Evolutionary conservation across 1,140 invertebrate genomes (phyloP).

Genomic region (Drosophila ambigua): DNA sequence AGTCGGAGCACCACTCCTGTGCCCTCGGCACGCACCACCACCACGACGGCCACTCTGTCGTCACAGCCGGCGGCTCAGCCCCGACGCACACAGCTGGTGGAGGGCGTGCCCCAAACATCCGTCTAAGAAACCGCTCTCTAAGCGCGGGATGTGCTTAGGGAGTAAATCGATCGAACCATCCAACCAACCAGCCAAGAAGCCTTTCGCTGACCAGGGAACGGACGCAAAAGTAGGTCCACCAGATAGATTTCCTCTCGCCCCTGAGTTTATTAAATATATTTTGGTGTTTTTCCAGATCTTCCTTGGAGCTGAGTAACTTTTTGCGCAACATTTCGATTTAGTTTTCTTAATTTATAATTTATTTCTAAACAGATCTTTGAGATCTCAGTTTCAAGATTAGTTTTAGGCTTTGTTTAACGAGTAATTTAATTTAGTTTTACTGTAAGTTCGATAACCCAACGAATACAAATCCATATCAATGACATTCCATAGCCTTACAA

Average conservation of each 20-base stretch:
- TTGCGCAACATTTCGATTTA: slow-evolving; percentile 8
- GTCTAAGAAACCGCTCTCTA: slow-evolving; percentile 83
- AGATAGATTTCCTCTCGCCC: not conserved
- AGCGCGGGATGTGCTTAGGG: slow-evolving; percentile 71
- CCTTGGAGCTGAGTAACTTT: slow-evolving; percentile 5
- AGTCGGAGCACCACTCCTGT: slow-evolving; percentile 78
- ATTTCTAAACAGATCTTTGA: slow-evolving; percentile 56
- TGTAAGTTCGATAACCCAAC: slow-evolving; percentile 76
- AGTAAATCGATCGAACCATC: slow-evolving; percentile 39
- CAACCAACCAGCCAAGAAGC: slow-evolving; percentile 14
- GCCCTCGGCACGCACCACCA: slow-evolving; percentile 69
- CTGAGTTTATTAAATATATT: not conserved
- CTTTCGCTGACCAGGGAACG: slow-evolving; percentile 25
- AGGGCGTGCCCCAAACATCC: slow-evolving; percentile 81
- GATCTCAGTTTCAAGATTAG: slow-evolving; percentile 53
- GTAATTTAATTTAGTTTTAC: slow-evolving; percentile 2
- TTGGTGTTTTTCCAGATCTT: slow-evolving; percentile 10
- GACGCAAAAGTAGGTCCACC: not conserved
- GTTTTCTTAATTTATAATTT: slow-evolving; percentile 45
- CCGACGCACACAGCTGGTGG: slow-evolving; percentile 76
- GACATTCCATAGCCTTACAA: slow-evolving; percentile 68
- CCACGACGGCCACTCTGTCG: slow-evolving; percentile 66
- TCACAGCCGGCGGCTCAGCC: slow-evolving; percentile 59
- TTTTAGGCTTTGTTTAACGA: slow-evolving; percentile 11
- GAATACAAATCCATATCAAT: slow-evolving; percentile 83